These are phyloP conservation scores for Acanthosepion pharaonis DNA, from an alignment of 2,888 invertebrate species.

Conservation along the genomic window DNA sequence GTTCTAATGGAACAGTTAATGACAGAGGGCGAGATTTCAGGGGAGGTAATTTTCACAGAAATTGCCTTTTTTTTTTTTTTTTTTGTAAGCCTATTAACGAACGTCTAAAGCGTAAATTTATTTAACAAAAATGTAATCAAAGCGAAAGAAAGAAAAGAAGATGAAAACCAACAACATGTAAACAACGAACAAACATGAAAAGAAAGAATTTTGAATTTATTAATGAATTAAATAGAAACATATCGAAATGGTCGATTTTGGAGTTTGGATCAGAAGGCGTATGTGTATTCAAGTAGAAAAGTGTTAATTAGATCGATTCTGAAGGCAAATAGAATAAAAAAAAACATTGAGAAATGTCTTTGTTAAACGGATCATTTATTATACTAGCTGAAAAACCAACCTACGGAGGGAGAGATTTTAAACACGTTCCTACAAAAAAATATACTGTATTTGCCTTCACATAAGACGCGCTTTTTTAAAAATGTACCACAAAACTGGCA, in stretches of 20 bases:
- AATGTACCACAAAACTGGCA: no score
- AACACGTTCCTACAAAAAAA: no score
- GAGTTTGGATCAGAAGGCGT: not conserved
- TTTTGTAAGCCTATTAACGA: not conserved
- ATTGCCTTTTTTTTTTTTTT: not conserved
- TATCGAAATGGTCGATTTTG: not conserved
- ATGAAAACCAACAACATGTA: not conserved
- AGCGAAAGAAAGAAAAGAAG: not conserved
- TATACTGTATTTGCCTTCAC: no score
- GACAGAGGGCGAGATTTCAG: not conserved
- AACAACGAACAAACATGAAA: not conserved
- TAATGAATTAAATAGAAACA: not conserved
- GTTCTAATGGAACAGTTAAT: not conserved
- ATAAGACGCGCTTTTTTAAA: no score
- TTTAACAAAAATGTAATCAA: not conserved
- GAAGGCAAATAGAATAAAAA: no score
- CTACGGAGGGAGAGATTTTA: no score
- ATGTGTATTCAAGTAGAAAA: no score
- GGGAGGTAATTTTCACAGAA: not conserved
- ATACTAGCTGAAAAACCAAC: no score
- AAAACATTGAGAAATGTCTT: no score
- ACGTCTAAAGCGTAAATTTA: not conserved
- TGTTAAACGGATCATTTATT: no score
- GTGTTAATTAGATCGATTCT: no score
- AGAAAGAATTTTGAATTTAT: not conserved